phyloP scores from a whole-genome alignment of 2,113 vertebrate genomes.

The Saccopteryx leptura region DNA sequence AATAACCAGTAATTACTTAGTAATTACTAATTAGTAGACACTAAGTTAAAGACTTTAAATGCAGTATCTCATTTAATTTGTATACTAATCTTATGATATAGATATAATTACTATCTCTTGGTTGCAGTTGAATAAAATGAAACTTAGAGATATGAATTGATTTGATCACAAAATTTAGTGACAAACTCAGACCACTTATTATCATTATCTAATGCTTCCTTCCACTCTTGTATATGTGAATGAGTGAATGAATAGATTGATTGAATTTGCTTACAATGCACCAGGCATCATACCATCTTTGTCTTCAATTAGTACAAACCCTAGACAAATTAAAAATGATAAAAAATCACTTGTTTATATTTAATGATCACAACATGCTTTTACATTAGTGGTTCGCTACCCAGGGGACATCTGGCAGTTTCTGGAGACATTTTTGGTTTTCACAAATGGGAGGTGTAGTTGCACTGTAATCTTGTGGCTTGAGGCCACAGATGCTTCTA shows the following conservation, averaged over 20 bases:
- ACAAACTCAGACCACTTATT: background rate
- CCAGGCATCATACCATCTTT: background rate
- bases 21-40: background rate
- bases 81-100: background rate
- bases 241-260: background rate
- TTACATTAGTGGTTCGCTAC: background rate
- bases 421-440: background rate
- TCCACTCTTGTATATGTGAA: background rate
- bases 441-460: background rate
- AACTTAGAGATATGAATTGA: background rate
- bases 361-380: background rate
- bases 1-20: background rate
- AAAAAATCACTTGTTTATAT: background rate
- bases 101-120: background rate
- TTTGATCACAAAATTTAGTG: background rate
- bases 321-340: background rate
- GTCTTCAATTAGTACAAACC: background rate
- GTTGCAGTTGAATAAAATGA: background rate
- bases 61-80: background rate
- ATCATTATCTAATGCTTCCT: background rate
- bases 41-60: background rate
- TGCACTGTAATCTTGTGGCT: background rate
- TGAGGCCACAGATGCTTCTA: background rate
- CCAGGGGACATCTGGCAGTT: background rate
- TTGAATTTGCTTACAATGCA: background rate